These are phyloP conservation scores for Sinocyclocheilus rhinocerous DNA, from an alignment of 2,113 vertebrate species.

Conservation along the genomic window DNA sequence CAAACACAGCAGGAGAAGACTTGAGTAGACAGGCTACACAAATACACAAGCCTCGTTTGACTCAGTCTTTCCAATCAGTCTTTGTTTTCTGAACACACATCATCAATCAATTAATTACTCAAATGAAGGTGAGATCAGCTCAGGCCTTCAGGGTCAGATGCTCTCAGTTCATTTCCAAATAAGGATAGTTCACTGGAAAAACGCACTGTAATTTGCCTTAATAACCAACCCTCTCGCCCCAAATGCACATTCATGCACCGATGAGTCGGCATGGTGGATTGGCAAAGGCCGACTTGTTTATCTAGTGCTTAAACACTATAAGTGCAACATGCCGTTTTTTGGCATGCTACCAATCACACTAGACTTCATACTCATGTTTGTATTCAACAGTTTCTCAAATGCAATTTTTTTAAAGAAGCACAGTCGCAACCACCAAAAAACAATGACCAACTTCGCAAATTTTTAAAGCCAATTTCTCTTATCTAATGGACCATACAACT, in stretches of 20 bases:
- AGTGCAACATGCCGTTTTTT: not conserved
- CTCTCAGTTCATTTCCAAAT: conserved; percentile 47
- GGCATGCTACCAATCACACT: not conserved
- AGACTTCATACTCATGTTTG: too few species aligned
- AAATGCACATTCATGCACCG: not conserved
- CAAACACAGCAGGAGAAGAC: conserved; percentile 9
- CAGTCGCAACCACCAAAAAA: not conserved
- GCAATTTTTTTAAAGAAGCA: not conserved
- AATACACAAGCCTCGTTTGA: conserved; percentile 15
- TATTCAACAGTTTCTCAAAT: not conserved
- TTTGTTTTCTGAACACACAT: conserved; percentile 38
- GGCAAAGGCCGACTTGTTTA: not conserved
- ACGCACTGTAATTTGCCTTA: conserved; percentile 11
- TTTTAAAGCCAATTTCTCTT: not conserved
- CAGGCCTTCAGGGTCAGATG: conserved; percentile 26
- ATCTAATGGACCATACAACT: not conserved
- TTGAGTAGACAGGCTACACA: not conserved
- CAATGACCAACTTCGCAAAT: not conserved
- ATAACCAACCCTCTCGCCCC: not conserved
- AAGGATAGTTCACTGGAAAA: conserved; percentile 25
- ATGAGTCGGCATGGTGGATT: not conserved
- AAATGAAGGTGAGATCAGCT: conserved; percentile 45
- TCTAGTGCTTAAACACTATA: not conserved
- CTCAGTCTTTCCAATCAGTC: not conserved
- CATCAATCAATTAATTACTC: conserved; percentile 53